Conservation (phyloP, 35 echinoderm and acorn worm species). For the Anneissia japonica region DNA sequence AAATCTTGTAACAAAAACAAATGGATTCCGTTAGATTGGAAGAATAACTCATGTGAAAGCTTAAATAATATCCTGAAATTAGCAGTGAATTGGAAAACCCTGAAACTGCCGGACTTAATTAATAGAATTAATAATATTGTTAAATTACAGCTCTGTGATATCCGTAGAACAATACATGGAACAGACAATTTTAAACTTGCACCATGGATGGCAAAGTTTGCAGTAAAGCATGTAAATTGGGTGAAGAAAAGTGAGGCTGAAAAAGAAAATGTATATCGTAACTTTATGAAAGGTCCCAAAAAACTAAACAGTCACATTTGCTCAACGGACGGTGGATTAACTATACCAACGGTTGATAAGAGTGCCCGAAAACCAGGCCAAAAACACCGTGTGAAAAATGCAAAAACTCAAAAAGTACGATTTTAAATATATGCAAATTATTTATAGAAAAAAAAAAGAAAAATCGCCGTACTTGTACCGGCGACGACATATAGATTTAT, state of each 20-base stretch:
- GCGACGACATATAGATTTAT: too few species aligned
- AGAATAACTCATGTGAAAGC: constrained; percentile 24
- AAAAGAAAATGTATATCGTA: too few species aligned
- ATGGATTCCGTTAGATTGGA: neutral
- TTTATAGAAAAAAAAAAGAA: too few species aligned
- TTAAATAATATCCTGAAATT: constrained; percentile 11
- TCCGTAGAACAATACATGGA: neutral
- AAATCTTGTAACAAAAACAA: neutral
- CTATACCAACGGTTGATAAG: neutral
- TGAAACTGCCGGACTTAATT: neutral
- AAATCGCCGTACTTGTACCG: too few species aligned
- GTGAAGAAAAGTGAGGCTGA: too few species aligned
- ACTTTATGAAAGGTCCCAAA: too few species aligned
- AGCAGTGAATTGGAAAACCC: neutral
- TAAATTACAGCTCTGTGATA: neutral
- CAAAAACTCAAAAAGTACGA: too few species aligned
- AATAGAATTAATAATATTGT: neutral
- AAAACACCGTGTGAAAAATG: neutral
- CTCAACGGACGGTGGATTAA: neutral
- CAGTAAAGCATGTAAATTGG: too few species aligned
- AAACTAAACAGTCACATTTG: too few species aligned
- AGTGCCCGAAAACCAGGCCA: neutral
- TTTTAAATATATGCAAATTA: too few species aligned
- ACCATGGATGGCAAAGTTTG: neutral
- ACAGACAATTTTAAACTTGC: neutral